These are phyloP conservation scores for Nebria salina DNA, from an alignment of 2,888 invertebrate species.

Conservation along the genomic window DNA sequence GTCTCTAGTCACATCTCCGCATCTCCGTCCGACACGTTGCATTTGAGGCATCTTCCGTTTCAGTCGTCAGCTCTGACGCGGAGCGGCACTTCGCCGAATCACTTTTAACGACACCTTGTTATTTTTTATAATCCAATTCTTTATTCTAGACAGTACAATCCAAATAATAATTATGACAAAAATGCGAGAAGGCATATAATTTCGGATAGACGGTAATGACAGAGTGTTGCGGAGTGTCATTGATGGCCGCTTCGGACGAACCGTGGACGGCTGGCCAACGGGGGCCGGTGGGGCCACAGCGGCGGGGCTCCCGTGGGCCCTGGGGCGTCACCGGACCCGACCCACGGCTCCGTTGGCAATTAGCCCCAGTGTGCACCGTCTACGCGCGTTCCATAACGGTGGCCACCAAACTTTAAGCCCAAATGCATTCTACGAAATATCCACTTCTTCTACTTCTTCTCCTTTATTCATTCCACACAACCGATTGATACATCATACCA, in stretches of 20 bases:
- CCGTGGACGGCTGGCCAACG: slow-evolving; percentile 14
- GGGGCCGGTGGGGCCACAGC: background rate
- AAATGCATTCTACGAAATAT: background rate
- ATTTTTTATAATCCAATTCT: slow-evolving; percentile 56
- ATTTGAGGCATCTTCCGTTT: background rate
- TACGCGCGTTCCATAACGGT: slow-evolving; percentile 15
- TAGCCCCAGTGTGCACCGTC: slow-evolving; percentile 46
- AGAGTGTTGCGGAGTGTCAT: slow-evolving; percentile 58
- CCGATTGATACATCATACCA: background rate
- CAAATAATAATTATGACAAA: slow-evolving; percentile 61
- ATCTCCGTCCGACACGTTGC: background rate
- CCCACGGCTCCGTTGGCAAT: slow-evolving; percentile 52
- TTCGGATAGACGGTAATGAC: slow-evolving; percentile 58
- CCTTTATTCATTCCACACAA: background rate
- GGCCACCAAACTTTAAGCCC: slow-evolving; percentile 21
- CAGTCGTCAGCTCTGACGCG: background rate
- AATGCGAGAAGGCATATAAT: slow-evolving; percentile 59
- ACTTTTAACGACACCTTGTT: slow-evolving; percentile 56
- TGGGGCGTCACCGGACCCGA: slow-evolving; percentile 52
- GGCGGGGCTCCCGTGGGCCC: slow-evolving; percentile 55
- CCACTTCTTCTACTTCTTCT: too few relatives aligned
- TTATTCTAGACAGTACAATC: slow-evolving; percentile 56
- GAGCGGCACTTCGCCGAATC: slow-evolving; percentile 26
- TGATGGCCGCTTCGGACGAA: slow-evolving; percentile 50
- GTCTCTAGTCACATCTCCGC: background rate